Base-by-base conservation (phyloP, 2,113 vertebrate species). In the Cephalopterus ornatus region DNA sequence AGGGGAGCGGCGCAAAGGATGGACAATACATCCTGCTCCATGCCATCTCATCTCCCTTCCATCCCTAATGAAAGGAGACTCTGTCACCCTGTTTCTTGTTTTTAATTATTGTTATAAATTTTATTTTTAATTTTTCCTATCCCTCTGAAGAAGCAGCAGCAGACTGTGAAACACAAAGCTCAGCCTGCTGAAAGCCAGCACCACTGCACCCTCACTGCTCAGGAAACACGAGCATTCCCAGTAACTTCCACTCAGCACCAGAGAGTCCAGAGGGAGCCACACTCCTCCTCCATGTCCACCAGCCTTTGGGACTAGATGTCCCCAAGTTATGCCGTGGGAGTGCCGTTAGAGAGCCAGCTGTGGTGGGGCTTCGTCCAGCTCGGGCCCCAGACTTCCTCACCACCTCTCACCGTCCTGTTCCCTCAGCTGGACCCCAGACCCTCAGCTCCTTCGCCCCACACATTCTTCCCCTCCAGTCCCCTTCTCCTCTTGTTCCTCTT, bases 391-490 rank as follows among this genome's bases (percentile, higher is more conserved):
- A 58, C 4, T 6, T 49, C 26, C 12, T 7, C 21, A 63, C 3
- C 20, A 44, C 11, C 37, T 88, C 83, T 68, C 1, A 0, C 19
- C 11, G 16, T 39, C 44, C 74, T 68, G 58, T 19, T 88, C 24
- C 44, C 27, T 65, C 23, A 63, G 17, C 17, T 2, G 1, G n/a
- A 55, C 16, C 27, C 35, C 26, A 91, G 39, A 68, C 6, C 18
- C 41, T 71, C 35, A 42, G 28, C 47, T 55, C 44, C 62, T 68
- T 68, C 2, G 0, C 22, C 19, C 15, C 28, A 53, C 44, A 37
- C 1, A 0, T 33, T 5, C 7, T n/a, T n/a, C 27, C 21, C 3
- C 30, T 71, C 12, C 13, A 56, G 32, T 20, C 12, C 28, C 22
- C 33, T 79, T 61, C 70, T 82, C 42, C 22, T 81, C 58, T 47